Conservation (phyloP, 53 echinoderm and acorn worm genomes). For the Arbacia lixula region DNA sequence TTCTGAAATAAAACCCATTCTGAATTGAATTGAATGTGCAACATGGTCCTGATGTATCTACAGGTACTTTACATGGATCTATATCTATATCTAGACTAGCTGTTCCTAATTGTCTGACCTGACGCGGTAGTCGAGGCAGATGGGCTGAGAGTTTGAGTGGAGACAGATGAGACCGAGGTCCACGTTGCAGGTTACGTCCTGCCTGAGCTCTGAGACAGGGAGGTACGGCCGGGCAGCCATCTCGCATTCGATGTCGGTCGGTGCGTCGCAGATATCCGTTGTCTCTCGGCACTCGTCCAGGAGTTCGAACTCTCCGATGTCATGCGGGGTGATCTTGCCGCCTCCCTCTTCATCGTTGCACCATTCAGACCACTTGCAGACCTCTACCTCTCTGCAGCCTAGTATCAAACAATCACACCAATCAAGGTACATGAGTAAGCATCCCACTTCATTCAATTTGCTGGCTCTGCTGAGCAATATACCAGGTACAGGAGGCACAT, state of each 20-base stretch:
- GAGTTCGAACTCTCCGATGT: constrained; percentile 22
- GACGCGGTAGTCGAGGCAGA: constrained; percentile 41
- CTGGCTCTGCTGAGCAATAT: no score
- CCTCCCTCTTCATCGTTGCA: constrained; percentile 9
- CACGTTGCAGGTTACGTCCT: constrained; percentile 23
- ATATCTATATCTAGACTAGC: no score
- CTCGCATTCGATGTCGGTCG: constrained; percentile 26
- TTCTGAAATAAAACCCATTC: no score
- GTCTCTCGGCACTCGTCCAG: constrained; percentile 28
- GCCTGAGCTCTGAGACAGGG: background rate
- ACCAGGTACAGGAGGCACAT: no score
- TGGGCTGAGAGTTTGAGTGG: background rate
- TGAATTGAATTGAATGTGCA: no score
- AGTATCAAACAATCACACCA: no score
- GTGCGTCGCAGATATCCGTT: constrained; percentile 5
- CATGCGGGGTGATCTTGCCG: constrained; percentile 2
- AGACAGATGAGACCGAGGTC: constrained; percentile 8
- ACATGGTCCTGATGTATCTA: no score
- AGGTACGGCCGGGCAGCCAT: constrained; percentile 7
- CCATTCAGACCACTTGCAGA: constrained; percentile 40
- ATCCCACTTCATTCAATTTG: no score
- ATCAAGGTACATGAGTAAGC: no score
- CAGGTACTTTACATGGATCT: no score
- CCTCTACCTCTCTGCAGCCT: constrained; percentile 6
- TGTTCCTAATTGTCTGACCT: no score